Base-by-base conservation (phyloP, 2,797 vertebrate genomes). In the Dendrocincla tyrannina region DNA sequence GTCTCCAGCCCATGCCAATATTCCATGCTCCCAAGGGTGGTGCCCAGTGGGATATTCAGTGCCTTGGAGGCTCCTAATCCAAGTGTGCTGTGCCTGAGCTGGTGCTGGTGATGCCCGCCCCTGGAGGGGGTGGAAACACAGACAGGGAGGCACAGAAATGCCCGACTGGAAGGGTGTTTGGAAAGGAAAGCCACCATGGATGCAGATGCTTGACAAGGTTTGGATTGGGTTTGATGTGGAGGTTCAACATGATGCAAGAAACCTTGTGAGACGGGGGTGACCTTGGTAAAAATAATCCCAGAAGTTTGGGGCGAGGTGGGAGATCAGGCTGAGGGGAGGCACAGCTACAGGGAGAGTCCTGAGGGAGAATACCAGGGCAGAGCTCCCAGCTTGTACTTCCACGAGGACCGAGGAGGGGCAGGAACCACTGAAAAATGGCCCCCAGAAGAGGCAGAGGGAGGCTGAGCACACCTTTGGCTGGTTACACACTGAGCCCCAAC, bases 11-110 rank as follows among this genome's bases (percentile, higher is more conserved):
- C n/a, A 2, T 32, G 17, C 39, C 8, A 39, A 2, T 3, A 37
- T 41, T 35, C 47, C 49, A 4, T 14, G 13, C 20, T 78, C 28
- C 81, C 23, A 23, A 33, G 5, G 7, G 11, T 19, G 60, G 46
- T n/a, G 5, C 27, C 67, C 47, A 7, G 56, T 17, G 30, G 37
- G 39, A 32, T 23, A 7, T 4, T 33, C 18, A 7, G 3, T 20
- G 59, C 64, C 64, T 32, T n/a, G 33, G 44, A 46, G 39, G 15
- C 4, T 24, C 62, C 25, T 58, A 39, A 32, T 27, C 15, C 52
- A 52, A 1, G 52, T 25, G 32, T 0, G 1, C 67, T 13, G 1
- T 14, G 33, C 27, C 11, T 47, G 44, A 46, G 30, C 39, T 42
- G 39, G 23, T n/a, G 4, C 10, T 8, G 1, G 33, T 39, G 50